A percentile compares a stretch with the other conserved stretches of the same genome.
Conservation (phyloP, 2,797 vertebrate genomes). For the Limnodromus scolopaceus region DNA sequence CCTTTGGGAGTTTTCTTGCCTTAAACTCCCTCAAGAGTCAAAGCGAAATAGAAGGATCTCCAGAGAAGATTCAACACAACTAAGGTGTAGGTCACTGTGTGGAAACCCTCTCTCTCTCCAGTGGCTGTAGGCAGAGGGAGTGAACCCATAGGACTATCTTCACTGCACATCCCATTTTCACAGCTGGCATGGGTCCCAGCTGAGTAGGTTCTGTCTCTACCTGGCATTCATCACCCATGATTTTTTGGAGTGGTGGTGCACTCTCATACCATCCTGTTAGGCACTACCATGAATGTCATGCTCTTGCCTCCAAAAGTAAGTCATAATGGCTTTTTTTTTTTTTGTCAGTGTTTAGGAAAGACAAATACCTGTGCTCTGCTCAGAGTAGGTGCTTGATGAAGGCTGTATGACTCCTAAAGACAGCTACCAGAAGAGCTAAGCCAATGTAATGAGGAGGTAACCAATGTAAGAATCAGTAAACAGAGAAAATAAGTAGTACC, state of each 20-base stretch:
- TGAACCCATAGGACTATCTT: not conserved
- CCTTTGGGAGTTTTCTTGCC: not conserved
- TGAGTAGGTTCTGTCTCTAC: not conserved
- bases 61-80: not conserved
- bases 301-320: not conserved
- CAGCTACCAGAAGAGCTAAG: not conserved
- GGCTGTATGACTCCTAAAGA: not conserved
- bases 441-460: not conserved
- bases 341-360: not conserved
- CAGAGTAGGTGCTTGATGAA: not conserved
- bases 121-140: not conserved
- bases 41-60: not conserved
- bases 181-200: not conserved
- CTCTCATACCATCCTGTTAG: not conserved
- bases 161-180: not conserved
- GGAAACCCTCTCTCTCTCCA: not conserved
- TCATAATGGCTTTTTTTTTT: not conserved
- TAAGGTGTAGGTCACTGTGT: not conserved
- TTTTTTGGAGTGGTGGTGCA: not conserved
- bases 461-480: not conserved
- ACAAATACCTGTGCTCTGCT: not conserved
- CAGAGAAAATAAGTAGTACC: not conserved
- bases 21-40: not conserved
- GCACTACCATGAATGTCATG: not conserved
- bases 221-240: accelerated